These are phyloP conservation scores for Myotis planiceps DNA, from an alignment of 2,797 vertebrate genomes.

Conservation along the genomic window DNA sequence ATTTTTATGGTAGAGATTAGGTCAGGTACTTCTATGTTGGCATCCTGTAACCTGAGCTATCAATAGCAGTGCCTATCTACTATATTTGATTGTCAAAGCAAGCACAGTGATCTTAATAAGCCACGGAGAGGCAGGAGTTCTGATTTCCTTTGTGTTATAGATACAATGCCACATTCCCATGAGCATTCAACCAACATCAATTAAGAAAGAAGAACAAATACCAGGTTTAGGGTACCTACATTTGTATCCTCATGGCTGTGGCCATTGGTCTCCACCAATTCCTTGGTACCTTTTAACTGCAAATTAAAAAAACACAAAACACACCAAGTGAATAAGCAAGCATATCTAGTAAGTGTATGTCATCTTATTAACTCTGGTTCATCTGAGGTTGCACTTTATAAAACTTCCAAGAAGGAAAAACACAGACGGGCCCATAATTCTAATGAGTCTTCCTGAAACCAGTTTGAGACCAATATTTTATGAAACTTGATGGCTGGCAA, in stretches of 20 bases:
- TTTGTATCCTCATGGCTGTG: slow-evolving; percentile 88
- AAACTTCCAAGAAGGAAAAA: slow-evolving; percentile 81
- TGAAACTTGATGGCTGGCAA: slow-evolving; percentile 79
- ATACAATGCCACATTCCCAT: background rate
- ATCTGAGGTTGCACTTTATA: slow-evolving; percentile 81
- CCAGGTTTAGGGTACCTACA: slow-evolving; percentile 83
- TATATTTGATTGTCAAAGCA: background rate
- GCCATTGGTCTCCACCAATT: slow-evolving; percentile 88
- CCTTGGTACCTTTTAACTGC: slow-evolving; percentile 90
- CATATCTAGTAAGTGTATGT: slow-evolving; percentile 68
- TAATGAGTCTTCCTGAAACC: slow-evolving; percentile 81
- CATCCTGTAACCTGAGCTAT: background rate
- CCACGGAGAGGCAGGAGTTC: background rate
- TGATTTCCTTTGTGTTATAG: background rate
- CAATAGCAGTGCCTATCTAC: background rate
- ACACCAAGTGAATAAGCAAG: slow-evolving; percentile 54
- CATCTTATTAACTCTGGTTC: slow-evolving; percentile 83
- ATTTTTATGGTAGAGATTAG: background rate
- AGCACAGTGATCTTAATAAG: background rate
- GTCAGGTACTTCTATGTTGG: background rate
- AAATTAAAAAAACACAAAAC: slow-evolving; percentile 63
- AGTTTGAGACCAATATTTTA: slow-evolving; percentile 82
- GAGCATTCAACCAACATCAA: slow-evolving; percentile 50
- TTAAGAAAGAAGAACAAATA: slow-evolving; percentile 41
- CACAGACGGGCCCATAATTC: slow-evolving; percentile 84